Percentiles rank a stretch among this genome's conserved stretches.
Evolutionary conservation across 2,797 vertebrate genomes (phyloP).

Genomic region (Graptemys geographica): DNA sequence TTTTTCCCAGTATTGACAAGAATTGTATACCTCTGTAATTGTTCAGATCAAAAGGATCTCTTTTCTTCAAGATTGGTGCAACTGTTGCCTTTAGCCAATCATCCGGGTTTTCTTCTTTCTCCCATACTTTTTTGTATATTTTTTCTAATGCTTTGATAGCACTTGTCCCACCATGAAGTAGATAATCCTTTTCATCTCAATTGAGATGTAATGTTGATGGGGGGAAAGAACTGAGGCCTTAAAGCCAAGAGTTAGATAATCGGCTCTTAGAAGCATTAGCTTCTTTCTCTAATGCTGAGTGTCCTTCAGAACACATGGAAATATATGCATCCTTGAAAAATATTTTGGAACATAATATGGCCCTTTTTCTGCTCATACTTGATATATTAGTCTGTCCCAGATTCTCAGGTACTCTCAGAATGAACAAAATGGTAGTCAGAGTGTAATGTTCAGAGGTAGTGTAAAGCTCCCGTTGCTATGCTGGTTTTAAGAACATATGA

Average conservation of each 20-base stretch:
- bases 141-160: background rate
- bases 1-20: background rate
- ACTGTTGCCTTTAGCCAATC: background rate
- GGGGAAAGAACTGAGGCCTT: conserved; percentile 1
- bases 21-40: background rate
- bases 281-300: background rate
- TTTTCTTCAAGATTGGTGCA: background rate
- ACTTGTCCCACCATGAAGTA: background rate
- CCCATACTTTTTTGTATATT: background rate
- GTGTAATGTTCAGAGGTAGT: background rate
- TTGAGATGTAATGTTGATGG: conserved; percentile 18
- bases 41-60: background rate
- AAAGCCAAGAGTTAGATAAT: conserved; percentile 6
- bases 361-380: background rate
- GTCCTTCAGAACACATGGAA: background rate
- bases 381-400: background rate
- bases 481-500: background rate
- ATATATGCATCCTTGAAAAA: background rate
- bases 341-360: background rate
- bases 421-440: background rate
- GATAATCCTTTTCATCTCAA: conserved; percentile 19
- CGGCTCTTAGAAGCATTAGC: background rate
- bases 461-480: background rate
- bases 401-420: background rate
- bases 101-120: no score